phyloP scores from a whole-genome alignment of 2,888 invertebrate species.

The Drosophila vallismaia region DNA sequence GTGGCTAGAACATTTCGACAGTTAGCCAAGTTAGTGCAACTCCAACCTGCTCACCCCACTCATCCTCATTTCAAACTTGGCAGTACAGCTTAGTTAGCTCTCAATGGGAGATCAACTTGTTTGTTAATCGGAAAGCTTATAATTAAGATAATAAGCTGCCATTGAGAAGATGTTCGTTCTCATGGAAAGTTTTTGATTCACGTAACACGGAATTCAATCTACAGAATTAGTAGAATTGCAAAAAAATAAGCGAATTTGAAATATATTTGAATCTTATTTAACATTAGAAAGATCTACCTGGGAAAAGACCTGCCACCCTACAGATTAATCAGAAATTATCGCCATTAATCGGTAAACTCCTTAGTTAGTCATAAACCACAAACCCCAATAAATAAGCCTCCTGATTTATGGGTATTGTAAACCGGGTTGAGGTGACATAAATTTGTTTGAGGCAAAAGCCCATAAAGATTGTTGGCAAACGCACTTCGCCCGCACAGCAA shows the following conservation, averaged over 20 bases:
- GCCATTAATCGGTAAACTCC: conserved; percentile 21
- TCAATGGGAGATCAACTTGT: conserved; percentile 46
- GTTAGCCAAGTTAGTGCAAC: conserved; percentile 33
- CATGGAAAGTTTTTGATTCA: conserved; percentile 55
- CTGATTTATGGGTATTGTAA: conserved; percentile 33
- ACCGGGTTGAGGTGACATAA: conserved; percentile 20
- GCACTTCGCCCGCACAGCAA: conserved; percentile 9
- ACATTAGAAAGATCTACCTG: background rate
- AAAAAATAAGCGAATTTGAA: background rate
- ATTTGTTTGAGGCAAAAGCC: conserved; percentile 17
- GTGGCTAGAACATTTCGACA: conserved; percentile 11
- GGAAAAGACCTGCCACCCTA: background rate
- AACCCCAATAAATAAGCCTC: conserved; percentile 24
- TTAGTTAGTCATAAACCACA: conserved; percentile 30
- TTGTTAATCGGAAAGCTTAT: conserved; percentile 60
- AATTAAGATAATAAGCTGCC: conserved; percentile 62
- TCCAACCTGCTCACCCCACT: background rate
- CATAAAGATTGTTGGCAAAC: conserved; percentile 28
- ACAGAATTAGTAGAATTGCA: conserved; percentile 16
- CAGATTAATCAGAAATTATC: conserved; percentile 13
- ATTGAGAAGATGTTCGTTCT: conserved; percentile 34
- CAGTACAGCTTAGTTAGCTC: conserved; percentile 2
- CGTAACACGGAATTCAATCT: conserved; percentile 26
- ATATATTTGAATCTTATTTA: background rate
- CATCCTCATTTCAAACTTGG: background rate